These are phyloP conservation scores for Pentalonia nigronervosa DNA, from an alignment of 1,140 invertebrate species.

Conservation along the genomic window DNA sequence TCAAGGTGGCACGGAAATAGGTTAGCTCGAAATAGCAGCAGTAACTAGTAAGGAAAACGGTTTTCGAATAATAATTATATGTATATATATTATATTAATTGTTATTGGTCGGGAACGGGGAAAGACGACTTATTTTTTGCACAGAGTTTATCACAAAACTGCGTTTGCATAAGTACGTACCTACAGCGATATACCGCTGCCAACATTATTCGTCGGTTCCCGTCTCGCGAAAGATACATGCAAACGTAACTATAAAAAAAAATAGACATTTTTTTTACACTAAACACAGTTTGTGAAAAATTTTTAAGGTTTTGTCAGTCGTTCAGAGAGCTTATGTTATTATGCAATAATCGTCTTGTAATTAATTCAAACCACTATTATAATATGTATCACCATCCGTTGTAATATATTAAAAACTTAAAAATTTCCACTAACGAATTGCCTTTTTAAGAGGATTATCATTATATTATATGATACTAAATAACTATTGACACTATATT, in stretches of 20 bases:
- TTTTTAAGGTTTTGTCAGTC: neutral
- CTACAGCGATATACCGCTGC: neutral
- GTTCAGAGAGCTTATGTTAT: neutral
- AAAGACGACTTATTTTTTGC: neutral
- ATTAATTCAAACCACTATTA: neutral
- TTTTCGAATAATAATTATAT: neutral
- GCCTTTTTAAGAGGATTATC: neutral
- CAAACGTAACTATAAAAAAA: neutral
- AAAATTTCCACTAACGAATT: neutral
- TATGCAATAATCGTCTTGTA: neutral
- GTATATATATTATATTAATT: neutral
- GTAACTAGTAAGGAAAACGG: neutral
- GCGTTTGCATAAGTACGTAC: neutral
- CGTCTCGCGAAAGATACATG: neutral
- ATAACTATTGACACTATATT: neutral
- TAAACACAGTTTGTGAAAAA: neutral
- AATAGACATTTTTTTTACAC: neutral
- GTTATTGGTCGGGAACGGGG: neutral
- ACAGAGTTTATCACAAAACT: neutral
- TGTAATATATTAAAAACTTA: neutral
- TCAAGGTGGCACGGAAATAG: constrained; percentile 37
- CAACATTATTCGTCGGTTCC: neutral
- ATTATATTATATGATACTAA: neutral
- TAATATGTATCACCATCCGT: neutral
- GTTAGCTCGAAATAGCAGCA: constrained; percentile 24